Evolutionary conservation across 2,888 invertebrate genomes (phyloP).

Genomic region (Geotrupes spiniger): DNA sequence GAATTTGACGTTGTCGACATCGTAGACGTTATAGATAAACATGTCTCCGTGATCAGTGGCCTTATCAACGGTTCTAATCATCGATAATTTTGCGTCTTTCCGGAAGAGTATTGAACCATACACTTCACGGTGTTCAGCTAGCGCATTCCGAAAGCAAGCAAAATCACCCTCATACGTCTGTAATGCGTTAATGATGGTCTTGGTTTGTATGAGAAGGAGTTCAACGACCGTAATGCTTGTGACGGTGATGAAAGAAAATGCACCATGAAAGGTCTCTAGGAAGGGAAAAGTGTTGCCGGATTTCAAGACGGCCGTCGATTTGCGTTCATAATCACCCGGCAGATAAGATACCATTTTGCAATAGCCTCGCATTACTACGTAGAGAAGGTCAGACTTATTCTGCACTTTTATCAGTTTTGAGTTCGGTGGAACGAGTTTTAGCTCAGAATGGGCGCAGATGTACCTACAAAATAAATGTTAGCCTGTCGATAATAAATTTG

Average conservation of each 20-base stretch:
- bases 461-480: constrained; percentile 11
- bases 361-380: constrained; percentile 19
- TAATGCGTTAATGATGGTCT: constrained; percentile 12
- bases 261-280: constrained; percentile 19
- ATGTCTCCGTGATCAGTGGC: constrained; percentile 13
- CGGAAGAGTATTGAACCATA: constrained; percentile 17
- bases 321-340: constrained; percentile 19
- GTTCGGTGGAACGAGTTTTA: constrained; percentile 14
- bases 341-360: constrained; percentile 18
- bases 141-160: constrained; percentile 11
- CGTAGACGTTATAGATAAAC: constrained; percentile 17
- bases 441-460: constrained; percentile 18
- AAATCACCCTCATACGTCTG: constrained; percentile 14
- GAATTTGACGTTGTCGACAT: constrained; percentile 14
- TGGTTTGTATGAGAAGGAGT: constrained; percentile 13
- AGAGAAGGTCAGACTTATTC: constrained; percentile 16
- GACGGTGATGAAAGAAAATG: constrained; percentile 17
- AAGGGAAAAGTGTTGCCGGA: constrained; percentile 21
- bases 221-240: constrained; percentile 17
- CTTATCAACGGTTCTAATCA: constrained; percentile 9
- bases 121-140: constrained; percentile 14
- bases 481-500: constrained; percentile 1
- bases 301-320: constrained; percentile 12
- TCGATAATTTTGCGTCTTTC: constrained; percentile 15
- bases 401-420: constrained; percentile 11